Evolutionary conservation across 2,113 vertebrate species (phyloP).

Genomic region (Beaufortia kweichowensis): DNA sequence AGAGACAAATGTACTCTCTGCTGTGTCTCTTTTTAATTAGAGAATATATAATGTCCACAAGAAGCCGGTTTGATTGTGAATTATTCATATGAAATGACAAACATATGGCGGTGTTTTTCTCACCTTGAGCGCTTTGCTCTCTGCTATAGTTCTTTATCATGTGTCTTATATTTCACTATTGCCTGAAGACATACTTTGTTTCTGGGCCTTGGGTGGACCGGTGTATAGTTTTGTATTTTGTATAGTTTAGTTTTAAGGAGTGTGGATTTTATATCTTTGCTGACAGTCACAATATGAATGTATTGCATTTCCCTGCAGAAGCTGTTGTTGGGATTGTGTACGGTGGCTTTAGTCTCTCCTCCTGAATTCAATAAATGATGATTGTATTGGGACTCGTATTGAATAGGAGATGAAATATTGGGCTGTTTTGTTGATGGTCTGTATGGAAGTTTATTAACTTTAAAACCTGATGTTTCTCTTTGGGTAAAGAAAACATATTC

Average conservation of each 20-base stretch:
- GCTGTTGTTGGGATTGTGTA: conserved; percentile 24
- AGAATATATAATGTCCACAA: conserved; percentile 51
- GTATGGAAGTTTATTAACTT: conserved; percentile 4
- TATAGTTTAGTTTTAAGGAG: not conserved
- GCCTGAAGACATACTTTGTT: conserved; percentile 56
- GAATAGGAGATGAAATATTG: not conserved
- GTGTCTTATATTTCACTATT: conserved; percentile 51
- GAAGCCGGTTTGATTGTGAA: conserved; percentile 58
- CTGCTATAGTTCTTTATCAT: conserved; percentile 55
- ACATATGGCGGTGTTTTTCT: conserved; percentile 61
- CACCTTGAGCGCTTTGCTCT: conserved; percentile 51
- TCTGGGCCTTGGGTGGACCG: conserved; percentile 31
- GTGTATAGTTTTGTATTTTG: conserved; percentile 13
- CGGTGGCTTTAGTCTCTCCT: not conserved
- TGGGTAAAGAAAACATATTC: not conserved
- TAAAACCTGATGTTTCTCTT: not conserved
- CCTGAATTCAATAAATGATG: conserved; percentile 41
- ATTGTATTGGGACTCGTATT: conserved; percentile 28
- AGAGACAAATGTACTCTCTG: not conserved
- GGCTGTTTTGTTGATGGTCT: not conserved
- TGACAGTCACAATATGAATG: conserved; percentile 43
- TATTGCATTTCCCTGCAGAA: conserved; percentile 47
- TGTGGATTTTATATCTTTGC: conserved; percentile 47
- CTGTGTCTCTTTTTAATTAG: not conserved
- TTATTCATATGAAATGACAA: conserved; percentile 65